Base-by-base conservation (phyloP, 1,140 invertebrate genomes). In the Sarcophaga peregrina region DNA sequence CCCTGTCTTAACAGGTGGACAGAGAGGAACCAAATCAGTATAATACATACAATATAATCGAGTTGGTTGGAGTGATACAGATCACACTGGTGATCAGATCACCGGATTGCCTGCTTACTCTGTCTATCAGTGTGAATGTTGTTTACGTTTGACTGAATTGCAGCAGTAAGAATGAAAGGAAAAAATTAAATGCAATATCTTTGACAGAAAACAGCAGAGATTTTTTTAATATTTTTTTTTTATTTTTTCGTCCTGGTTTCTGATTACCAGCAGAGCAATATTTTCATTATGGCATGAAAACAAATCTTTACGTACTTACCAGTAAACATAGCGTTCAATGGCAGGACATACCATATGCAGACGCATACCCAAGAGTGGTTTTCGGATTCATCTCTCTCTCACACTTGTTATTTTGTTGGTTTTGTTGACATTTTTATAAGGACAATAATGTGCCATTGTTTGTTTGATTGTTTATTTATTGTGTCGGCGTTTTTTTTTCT, bases 341-440 rank as follows among this genome's bases (percentile, higher is more conserved):
- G 13, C 75, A 78, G 75, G 75, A 78, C 47, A 78, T 78, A 48
- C 50, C 47, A 78, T 47, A 50, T 78, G 75, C 75, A 50, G 58
- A 17, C 47, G n/a, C 73, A 75, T 48, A 13, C n/a, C 45, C 47
- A 76, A n/a, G 17, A 52, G 75, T 78, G n/a, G n/a, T 20, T 20
- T 15, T 50, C 25, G 75, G 47, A 76, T 76, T 2, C 25, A 37
- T 37, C 4, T 37, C 25, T 37, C 25, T 37, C 25, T 37, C 25
- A 2, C 25, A 37, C 25, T 37, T 76, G 74, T 47, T 8, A n/a
- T 5, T 15, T 20, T 47, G 17, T n/a, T 47, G 47, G 75, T 78
- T 20, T 50, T 78, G 75, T 78, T 78, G 75, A 78, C 75, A 78
- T 78, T 78, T 78, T 78, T 78, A 78, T 78, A 78, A 78, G 75